phyloP scores from a whole-genome alignment of 1,140 invertebrate species.

The Brachionus manjavacas region DNA sequence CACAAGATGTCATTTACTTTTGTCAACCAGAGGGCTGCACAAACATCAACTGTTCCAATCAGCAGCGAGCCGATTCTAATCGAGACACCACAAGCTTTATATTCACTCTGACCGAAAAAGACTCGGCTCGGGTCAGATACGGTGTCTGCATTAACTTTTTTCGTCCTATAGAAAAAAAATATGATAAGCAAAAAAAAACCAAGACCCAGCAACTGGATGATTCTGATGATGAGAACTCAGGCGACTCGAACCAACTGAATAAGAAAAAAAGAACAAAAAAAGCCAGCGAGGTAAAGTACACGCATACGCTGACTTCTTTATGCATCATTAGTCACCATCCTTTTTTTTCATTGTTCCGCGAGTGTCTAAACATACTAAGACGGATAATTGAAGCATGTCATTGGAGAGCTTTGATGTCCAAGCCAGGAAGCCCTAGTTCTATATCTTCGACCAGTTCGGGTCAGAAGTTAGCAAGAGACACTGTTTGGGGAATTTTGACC shows the following conservation, averaged over 20 bases:
- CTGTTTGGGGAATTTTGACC: conserved; percentile 70
- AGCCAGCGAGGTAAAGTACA: conserved; percentile 47
- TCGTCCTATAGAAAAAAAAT: conserved; percentile 51
- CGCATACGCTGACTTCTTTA: conserved; percentile 82
- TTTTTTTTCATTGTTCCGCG: conserved; percentile 93
- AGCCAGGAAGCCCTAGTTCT: conserved; percentile 59
- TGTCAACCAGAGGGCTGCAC: conserved; percentile 97
- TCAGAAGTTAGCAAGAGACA: conserved; percentile 66
- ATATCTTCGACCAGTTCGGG: conserved; percentile 46
- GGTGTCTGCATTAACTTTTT: conserved; percentile 98
- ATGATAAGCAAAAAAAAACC: conserved; percentile 45
- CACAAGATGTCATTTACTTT: conserved; percentile 96
- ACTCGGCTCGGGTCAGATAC: conserved; percentile 73
- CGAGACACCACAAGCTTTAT: conserved; percentile 92
- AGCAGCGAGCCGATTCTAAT: conserved; percentile 62
- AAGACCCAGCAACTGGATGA: neutral
- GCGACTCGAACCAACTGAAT: neutral
- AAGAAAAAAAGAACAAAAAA: conserved; percentile 43
- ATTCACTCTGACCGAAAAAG: conserved; percentile 97
- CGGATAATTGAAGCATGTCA: conserved; percentile 91
- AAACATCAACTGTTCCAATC: conserved; percentile 68
- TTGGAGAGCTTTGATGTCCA: conserved; percentile 79
- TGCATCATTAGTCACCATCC: conserved; percentile 98
- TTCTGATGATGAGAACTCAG: neutral
- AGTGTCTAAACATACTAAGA: conserved; percentile 89